Conservation (phyloP, 2,113 vertebrate genomes). For the Rynchops niger region DNA sequence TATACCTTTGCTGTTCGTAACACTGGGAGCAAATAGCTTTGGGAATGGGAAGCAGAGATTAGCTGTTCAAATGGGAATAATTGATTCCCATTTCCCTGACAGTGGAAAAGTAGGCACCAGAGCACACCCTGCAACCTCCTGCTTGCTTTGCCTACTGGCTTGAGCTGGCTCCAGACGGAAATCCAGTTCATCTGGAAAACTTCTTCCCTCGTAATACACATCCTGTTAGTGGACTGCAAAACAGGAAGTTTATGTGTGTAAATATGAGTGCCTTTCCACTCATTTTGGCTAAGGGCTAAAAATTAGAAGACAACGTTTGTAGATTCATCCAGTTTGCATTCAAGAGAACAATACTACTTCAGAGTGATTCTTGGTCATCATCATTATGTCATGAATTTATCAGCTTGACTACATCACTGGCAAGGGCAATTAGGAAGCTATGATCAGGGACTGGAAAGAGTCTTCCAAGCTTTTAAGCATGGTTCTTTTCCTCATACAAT, state of each 20-base stretch:
- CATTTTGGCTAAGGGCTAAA: background rate
- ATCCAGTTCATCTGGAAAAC: conserved; percentile 47
- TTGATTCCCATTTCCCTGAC: background rate
- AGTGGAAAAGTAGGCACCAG: background rate
- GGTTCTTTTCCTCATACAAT: background rate
- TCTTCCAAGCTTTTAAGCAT: background rate
- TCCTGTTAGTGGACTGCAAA: conserved; percentile 28
- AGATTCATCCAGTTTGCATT: background rate
- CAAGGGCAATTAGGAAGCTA: background rate
- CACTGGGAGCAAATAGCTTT: background rate
- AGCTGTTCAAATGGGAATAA: background rate
- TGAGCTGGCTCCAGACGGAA: background rate
- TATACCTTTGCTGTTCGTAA: background rate
- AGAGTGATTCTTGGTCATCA: background rate
- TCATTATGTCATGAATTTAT: background rate
- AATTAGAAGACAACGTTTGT: background rate
- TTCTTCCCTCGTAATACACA: background rate
- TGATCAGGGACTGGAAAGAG: background rate
- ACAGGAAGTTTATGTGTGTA: background rate
- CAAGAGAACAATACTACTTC: background rate
- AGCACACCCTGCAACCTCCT: background rate
- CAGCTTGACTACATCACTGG: background rate
- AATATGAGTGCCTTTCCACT: background rate
- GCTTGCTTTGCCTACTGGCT: background rate
- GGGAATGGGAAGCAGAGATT: background rate